Percentiles rank a stretch among this genome's conserved stretches.
Conservation (phyloP, 2,113 vertebrate genomes). For the Sylvietta virens region DNA sequence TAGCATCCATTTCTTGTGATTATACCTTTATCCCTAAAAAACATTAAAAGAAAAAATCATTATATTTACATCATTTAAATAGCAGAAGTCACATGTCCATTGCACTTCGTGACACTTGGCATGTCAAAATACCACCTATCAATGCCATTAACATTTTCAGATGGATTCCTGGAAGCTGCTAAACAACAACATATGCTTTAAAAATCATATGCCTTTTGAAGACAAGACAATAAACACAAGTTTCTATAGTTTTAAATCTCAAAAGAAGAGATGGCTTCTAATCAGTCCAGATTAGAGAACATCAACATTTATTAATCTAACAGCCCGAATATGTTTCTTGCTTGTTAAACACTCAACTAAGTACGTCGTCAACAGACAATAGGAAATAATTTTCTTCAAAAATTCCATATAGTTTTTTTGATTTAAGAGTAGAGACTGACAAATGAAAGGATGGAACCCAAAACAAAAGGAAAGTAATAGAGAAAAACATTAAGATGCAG, state of each 20-base stretch:
- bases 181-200: not conserved
- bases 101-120: not conserved
- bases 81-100: not conserved
- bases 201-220: not conserved
- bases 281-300: not conserved
- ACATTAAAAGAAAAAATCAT: not conserved
- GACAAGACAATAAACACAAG: not conserved
- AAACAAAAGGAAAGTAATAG: not conserved
- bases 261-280: not conserved
- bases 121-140: not conserved
- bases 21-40: not conserved
- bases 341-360: not conserved
- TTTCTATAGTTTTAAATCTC: not conserved
- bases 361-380: not conserved
- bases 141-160: not conserved
- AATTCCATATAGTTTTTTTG: not conserved
- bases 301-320: not conserved
- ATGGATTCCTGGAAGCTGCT: not conserved
- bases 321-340: not conserved
- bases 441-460: not conserved
- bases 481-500: not conserved
- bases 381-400: not conserved
- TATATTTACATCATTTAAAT: not conserved
- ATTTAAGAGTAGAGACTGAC: not conserved
- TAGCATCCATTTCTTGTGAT: slow-evolving; percentile 55